A percentile compares a stretch with the other conserved stretches of the same genome.
Evolutionary conservation across 2,888 invertebrate species (phyloP).

Genomic region (Oligia latruncula): DNA sequence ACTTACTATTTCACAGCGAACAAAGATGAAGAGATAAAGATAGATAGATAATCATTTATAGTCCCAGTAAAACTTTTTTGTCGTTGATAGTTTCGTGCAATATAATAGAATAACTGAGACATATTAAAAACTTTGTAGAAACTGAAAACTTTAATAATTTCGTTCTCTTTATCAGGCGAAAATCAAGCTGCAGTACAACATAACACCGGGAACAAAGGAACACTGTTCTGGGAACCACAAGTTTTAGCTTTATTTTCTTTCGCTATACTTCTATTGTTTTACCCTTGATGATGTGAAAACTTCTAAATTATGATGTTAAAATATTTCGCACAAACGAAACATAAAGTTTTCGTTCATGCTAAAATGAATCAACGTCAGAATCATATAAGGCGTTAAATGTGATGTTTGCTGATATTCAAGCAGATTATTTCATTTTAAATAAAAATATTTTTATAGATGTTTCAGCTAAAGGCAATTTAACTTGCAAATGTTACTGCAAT

Average conservation of each 20-base stretch:
- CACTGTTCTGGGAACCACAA: conserved; percentile 81
- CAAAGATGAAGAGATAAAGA: conserved; percentile 31
- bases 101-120: conserved; percentile 52
- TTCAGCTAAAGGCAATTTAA: background rate
- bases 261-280: conserved; percentile 74
- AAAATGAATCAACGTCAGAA: conserved; percentile 5
- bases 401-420: conserved; percentile 36
- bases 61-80: conserved; percentile 36
- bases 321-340: conserved; percentile 8
- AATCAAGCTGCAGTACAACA: conserved; percentile 92
- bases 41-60: conserved; percentile 32
- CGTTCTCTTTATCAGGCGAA: conserved; percentile 85
- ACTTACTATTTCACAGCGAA: conserved; percentile 30
- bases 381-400: conserved; percentile 11
- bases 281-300: conserved; percentile 70
- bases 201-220: conserved; percentile 90
- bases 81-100: conserved; percentile 39
- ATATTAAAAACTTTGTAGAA: conserved; percentile 54
- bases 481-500: conserved; percentile 5
- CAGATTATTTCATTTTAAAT: conserved; percentile 10
- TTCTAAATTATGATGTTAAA: conserved; percentile 28
- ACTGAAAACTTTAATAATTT: conserved; percentile 51
- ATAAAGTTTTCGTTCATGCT: background rate
- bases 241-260: conserved; percentile 76
- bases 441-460: conserved; percentile 35